Conservation (phyloP, 2,797 vertebrate genomes). For the Pipistrellus nathusii region DNA sequence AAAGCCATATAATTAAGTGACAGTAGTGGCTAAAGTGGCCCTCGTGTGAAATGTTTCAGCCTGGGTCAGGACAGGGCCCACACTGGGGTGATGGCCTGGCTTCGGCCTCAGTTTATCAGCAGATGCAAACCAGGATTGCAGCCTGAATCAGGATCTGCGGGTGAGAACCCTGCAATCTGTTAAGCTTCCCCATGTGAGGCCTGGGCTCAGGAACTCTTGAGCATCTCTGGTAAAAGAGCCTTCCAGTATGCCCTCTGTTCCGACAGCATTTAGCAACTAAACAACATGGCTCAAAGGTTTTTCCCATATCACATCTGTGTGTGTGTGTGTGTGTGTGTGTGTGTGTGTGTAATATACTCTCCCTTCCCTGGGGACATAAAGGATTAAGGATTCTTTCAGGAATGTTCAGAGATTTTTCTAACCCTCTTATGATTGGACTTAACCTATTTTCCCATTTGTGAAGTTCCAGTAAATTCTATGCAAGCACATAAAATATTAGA, state of each 20-base stretch:
- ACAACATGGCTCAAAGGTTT: neutral
- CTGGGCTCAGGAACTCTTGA: neutral
- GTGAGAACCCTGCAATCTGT: neutral
- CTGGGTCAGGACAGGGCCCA: neutral
- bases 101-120: neutral
- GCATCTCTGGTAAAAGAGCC: neutral
- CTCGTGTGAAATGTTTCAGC: neutral
- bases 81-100: fast-evolving
- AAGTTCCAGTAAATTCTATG: conserved; percentile 8
- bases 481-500: neutral
- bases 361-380: neutral
- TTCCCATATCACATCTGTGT: too few species aligned
- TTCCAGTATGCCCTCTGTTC: neutral
- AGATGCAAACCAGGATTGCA: neutral
- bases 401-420: neutral
- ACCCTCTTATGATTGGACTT: neutral
- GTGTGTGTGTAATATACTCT: neutral
- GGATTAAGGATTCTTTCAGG: conserved; percentile 3
- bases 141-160: neutral
- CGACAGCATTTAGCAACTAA: neutral
- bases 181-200: neutral
- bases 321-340: too few species aligned
- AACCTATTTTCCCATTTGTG: neutral
- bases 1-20: neutral
- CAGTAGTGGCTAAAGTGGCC: neutral